A percentile compares a stretch with the other conserved stretches of the same genome.
phyloP scores from a whole-genome alignment of 37 sponge, comb jelly and placozoan genomes.

The Spongilla lacustris region DNA sequence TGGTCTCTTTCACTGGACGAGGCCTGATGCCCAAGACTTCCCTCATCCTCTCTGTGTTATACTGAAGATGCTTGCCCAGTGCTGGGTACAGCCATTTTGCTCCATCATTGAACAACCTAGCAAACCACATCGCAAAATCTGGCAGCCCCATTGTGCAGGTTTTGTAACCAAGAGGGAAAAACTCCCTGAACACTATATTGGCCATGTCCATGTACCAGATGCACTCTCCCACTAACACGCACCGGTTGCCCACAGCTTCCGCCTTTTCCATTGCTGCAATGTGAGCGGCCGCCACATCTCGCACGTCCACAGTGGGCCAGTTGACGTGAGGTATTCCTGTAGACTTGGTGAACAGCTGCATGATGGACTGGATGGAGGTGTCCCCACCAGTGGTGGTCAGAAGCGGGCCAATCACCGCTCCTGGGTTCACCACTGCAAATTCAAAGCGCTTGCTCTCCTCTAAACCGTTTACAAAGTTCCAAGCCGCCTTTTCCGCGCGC shows the following conservation, averaged over 20 bases:
- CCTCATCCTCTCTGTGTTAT: conserved; percentile 61
- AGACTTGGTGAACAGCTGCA: conserved; percentile 40
- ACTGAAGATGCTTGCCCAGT: conserved; percentile 38
- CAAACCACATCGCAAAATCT: conserved; percentile 52
- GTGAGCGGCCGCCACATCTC: conserved; percentile 89
- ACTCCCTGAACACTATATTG: conserved; percentile 57
- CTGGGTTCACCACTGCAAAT: conserved; percentile 79
- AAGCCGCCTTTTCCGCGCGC: conserved; percentile 84
- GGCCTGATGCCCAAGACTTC: conserved; percentile 72
- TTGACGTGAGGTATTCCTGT: conserved; percentile 62
- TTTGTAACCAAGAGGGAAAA: conserved; percentile 81
- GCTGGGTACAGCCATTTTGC: conserved; percentile 35
- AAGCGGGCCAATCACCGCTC: conserved; percentile 75
- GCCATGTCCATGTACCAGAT: conserved; percentile 64
- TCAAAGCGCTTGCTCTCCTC: conserved; percentile 80
- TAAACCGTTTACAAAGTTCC: conserved; percentile 74
- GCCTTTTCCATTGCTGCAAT: conserved; percentile 81
- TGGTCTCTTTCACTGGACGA: conserved; percentile 32
- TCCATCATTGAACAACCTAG: conserved; percentile 33
- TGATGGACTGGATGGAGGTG: conserved; percentile 17
- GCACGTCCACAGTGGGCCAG: conserved; percentile 74
- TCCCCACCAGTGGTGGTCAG: conserved; percentile 50
- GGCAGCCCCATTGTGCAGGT: conserved; percentile 32
- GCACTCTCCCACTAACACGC: conserved; percentile 12
- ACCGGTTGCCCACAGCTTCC: conserved; percentile 76